Evolutionary conservation across 2,113 vertebrate species (phyloP), one percentile per base, ranked within the genome.

Genomic region (Zapus hudsonius): DNA sequence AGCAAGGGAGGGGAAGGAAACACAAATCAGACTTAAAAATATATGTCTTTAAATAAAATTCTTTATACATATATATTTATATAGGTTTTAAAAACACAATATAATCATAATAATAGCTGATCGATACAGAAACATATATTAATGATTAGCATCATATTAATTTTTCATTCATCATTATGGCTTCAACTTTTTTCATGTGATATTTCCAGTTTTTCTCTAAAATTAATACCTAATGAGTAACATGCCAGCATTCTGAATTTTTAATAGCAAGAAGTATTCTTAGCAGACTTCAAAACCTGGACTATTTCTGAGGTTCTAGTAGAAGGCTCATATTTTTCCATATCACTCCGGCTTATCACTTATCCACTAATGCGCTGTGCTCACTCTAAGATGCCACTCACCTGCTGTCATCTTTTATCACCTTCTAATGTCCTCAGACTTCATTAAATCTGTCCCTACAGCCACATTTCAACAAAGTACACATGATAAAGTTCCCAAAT

Each of bases 301-400:
- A 52, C 12, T 82, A 72, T 59, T 76, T 84, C 69, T 67, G 59
- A 40, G 36, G 17, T n/a, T 40, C 15, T 75, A 16, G 55, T 42
- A 38, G 20, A 38, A 20, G 4, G 17, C 31, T 80, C 20, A 9
- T 69, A 27, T 76, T 17, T 83, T 61, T 4, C 38, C 75, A 44
- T 4, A 38, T 63, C 19, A 36, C 57, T 47, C 4, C 9, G 64
- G 23, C 17, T 47, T 75, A 23, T 84, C 5, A 7, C 33, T 33
- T 52, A 31, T 40, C 47, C 61, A 8, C 22, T 80, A 44, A 42
- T 86, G 5, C 8, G 80, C 17, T 80, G 29, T 15, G n/a, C n/a
- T 0, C 4, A 22, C 25, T 8, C n/a, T 67, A 25, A 8, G 5
- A 10, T 2, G 0, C 15, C 17, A 2, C 31, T 69, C 27, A 57